phyloP scores from a whole-genome alignment of 2,888 invertebrate species.

The Brenthis hecate region DNA sequence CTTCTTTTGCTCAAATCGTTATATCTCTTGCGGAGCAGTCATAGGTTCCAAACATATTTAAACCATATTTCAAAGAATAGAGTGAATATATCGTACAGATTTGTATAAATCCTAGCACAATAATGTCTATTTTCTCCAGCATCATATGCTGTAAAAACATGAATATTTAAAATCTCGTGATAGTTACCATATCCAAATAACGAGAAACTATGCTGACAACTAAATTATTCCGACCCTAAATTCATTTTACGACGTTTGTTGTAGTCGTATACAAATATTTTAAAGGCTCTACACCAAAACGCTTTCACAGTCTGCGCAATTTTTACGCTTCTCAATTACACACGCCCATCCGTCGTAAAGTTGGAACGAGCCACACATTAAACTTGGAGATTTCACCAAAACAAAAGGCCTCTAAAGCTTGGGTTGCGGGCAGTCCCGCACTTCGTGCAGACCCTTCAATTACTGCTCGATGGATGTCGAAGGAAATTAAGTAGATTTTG shows the following conservation, averaged over 20 bases:
- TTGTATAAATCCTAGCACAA: no score
- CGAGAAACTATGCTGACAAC: neutral
- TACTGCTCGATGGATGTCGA: slow-evolving; percentile 18
- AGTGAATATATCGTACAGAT: no score
- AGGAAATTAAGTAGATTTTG: slow-evolving; percentile 5
- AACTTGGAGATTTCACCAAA: slow-evolving; percentile 10
- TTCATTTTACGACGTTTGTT: slow-evolving; percentile 11
- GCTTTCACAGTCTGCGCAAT: slow-evolving; percentile 12
- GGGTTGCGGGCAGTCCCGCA: slow-evolving; percentile 3
- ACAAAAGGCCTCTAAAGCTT: slow-evolving; percentile 10
- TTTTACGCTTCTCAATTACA: slow-evolving; percentile 18
- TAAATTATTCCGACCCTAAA: neutral
- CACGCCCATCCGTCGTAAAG: slow-evolving; percentile 10
- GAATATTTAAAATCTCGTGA: no score
- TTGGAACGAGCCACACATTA: slow-evolving; percentile 12
- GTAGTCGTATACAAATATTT: slow-evolving; percentile 2
- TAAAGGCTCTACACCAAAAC: slow-evolving; percentile 10
- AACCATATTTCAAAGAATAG: no score
- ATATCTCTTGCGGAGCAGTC: no score
- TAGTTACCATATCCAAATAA: neutral
- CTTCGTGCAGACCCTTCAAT: slow-evolving; percentile 4
- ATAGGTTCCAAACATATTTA: no score
- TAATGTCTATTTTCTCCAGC: no score
- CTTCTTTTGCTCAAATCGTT: no score
- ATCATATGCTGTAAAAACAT: no score